Percentiles rank a stretch among this genome's conserved stretches.
phyloP scores from a whole-genome alignment of 2,113 vertebrate genomes.

The Cololabis saira region DNA sequence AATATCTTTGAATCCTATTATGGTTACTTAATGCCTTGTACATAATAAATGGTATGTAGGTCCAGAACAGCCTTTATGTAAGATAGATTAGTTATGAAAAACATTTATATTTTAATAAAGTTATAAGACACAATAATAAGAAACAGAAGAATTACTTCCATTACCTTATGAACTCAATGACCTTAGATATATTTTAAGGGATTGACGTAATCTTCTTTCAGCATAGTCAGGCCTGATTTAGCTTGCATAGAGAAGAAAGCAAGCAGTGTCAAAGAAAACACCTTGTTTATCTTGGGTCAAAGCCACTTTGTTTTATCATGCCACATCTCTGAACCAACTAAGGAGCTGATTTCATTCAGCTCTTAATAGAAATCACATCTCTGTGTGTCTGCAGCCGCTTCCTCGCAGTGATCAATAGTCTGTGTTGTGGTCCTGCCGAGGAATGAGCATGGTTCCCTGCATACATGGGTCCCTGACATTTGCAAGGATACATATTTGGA shows the following conservation, averaged over 20 bases:
- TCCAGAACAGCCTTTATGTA: too few relatives aligned
- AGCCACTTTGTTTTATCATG: constrained; percentile 48
- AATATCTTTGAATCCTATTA: too few relatives aligned
- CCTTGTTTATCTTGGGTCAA: constrained; percentile 51
- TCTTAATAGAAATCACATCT: constrained; percentile 55
- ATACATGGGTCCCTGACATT: constrained; percentile 36
- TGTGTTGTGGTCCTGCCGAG: constrained; percentile 31
- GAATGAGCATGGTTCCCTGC: constrained; percentile 12
- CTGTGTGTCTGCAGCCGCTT: constrained; percentile 28
- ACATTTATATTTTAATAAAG: too few relatives aligned
- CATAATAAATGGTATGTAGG: too few relatives aligned
- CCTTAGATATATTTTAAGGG: background rate
- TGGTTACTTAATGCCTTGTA: too few relatives aligned
- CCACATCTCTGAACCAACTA: constrained; percentile 26
- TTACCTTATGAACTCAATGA: constrained; percentile 22
- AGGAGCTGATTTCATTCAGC: constrained; percentile 30
- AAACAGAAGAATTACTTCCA: too few relatives aligned
- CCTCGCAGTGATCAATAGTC: constrained; percentile 42
- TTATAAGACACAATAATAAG: too few relatives aligned
- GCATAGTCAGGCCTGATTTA: constrained; percentile 19
- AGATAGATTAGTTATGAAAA: too few relatives aligned
- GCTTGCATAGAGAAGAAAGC: constrained; percentile 10
- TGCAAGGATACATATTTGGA: constrained; percentile 18
- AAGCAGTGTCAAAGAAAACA: constrained; percentile 29
- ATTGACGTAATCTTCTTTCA: constrained; percentile 14